phyloP scores from a whole-genome alignment of 2,888 invertebrate species.

The Linnaemya tessellans region DNA sequence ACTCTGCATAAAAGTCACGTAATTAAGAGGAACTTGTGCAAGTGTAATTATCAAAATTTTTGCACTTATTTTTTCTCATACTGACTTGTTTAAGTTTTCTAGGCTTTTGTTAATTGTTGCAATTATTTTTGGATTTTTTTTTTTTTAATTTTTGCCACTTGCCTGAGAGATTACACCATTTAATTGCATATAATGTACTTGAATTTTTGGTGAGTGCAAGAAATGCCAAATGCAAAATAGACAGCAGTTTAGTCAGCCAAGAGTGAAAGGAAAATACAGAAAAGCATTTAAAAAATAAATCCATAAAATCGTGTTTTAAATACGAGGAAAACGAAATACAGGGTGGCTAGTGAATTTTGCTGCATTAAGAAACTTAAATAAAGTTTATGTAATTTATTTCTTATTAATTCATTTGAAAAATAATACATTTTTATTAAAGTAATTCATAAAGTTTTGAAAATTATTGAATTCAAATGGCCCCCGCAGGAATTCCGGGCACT shows the following conservation, averaged over 20 bases:
- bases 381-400: too few species aligned
- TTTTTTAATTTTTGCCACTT: neutral
- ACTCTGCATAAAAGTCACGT: constrained; percentile 25
- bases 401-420: too few species aligned
- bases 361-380: too few species aligned
- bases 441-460: too few species aligned
- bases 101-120: constrained; percentile 34
- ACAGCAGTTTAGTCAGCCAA: neutral
- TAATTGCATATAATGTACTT: constrained; percentile 41
- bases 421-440: too few species aligned
- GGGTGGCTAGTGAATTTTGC: too few species aligned
- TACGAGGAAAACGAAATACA: too few species aligned
- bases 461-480: too few species aligned
- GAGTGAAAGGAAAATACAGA: neutral
- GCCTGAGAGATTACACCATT: constrained; percentile 16
- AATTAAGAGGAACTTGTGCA: constrained; percentile 41
- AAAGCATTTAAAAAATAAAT: neutral
- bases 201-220: neutral
- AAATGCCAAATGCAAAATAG: neutral
- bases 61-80: neutral
- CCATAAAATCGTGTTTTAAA: neutral
- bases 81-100: constrained; percentile 1
- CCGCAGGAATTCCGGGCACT: too few species aligned
- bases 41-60: constrained; percentile 39
- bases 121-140: constrained; percentile 45